Conservation (phyloP, 2,888 invertebrate genomes). For the Zaprionus lineosus region DNA sequence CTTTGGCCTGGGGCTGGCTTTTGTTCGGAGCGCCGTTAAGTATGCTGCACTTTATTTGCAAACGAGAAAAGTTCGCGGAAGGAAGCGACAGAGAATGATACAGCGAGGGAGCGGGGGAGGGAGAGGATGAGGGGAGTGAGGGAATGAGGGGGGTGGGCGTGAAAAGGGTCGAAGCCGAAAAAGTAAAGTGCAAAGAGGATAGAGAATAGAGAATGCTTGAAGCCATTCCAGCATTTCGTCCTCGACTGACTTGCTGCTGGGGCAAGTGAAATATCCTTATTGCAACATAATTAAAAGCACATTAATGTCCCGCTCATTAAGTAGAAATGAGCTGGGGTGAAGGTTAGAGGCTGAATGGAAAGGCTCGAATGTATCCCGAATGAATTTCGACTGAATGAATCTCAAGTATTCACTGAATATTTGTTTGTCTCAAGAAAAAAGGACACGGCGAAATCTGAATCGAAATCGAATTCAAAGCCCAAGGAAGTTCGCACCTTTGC, state of each 20-base stretch:
- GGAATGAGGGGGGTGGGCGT: background rate
- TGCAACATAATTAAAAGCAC: slow-evolving; percentile 62
- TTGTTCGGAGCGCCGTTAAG: slow-evolving; percentile 51
- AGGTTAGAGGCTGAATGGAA: background rate
- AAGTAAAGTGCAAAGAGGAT: background rate
- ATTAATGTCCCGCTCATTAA: slow-evolving; percentile 58
- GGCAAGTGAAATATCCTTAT: slow-evolving; percentile 46
- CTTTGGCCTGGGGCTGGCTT: slow-evolving; percentile 46
- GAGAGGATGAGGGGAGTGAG: background rate
- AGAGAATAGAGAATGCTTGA: background rate
- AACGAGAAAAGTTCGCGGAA: slow-evolving; percentile 41
- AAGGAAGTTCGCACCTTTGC: no score
- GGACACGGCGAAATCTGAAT: no score
- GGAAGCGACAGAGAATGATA: background rate
- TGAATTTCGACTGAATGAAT: no score
- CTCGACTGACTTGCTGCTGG: slow-evolving; percentile 14
- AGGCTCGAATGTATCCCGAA: background rate
- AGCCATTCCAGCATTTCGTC: slow-evolving; percentile 30
- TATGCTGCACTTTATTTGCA: slow-evolving; percentile 60
- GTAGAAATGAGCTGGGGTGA: slow-evolving; percentile 46
- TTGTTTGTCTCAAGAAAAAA: no score
- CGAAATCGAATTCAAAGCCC: no score
- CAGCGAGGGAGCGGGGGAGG: background rate
- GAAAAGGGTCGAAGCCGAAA: background rate
- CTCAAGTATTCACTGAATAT: no score